These are phyloP conservation scores for Sinopyrophorus schimmeli DNA, from an alignment of 2,888 invertebrate genomes.

Conservation along the genomic window DNA sequence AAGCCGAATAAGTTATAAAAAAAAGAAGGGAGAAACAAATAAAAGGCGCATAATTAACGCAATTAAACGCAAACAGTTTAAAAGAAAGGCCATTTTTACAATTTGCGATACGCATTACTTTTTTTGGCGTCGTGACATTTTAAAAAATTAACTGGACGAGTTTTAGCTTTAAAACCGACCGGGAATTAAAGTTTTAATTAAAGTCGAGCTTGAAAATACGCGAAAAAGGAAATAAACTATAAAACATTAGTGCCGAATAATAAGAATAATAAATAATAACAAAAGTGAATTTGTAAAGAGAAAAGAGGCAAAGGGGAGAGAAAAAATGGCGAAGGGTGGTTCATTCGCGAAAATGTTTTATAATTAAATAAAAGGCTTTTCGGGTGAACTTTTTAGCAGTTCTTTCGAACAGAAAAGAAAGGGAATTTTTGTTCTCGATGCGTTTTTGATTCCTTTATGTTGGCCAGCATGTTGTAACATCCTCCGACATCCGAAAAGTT, in stretches of 20 bases:
- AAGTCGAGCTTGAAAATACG: slow-evolving; percentile 16
- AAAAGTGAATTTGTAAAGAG: too few relatives aligned
- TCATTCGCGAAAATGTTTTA: slow-evolving; percentile 3
- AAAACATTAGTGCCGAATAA: slow-evolving; percentile 8
- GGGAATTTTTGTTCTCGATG: slow-evolving; percentile 10
- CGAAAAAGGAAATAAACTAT: too few relatives aligned
- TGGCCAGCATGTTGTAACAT: slow-evolving; percentile 20
- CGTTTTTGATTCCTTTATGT: slow-evolving; percentile 20
- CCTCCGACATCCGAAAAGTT: slow-evolving; percentile 21
- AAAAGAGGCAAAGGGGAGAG: not conserved
- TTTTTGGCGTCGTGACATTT: slow-evolving; percentile 6
- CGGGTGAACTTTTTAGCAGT: slow-evolving; percentile 12
- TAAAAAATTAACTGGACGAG: slow-evolving; percentile 21
- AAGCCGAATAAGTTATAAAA: slow-evolving; percentile 2
- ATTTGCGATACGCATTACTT: too few relatives aligned
- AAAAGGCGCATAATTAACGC: slow-evolving; percentile 7
- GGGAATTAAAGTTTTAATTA: slow-evolving; percentile 27
- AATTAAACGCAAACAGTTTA: slow-evolving; percentile 15
- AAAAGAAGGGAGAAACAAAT: not conserved
- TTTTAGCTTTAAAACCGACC: slow-evolving; percentile 13
- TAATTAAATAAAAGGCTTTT: too few relatives aligned
- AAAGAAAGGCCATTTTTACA: slow-evolving; percentile 15
- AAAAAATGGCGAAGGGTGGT: not conserved
- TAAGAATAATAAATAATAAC: slow-evolving; percentile 17
- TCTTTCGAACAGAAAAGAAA: slow-evolving; percentile 12